Evolutionary conservation across 2,113 vertebrate genomes (phyloP).

Genomic region (Emydocephalus ijimae): DNA sequence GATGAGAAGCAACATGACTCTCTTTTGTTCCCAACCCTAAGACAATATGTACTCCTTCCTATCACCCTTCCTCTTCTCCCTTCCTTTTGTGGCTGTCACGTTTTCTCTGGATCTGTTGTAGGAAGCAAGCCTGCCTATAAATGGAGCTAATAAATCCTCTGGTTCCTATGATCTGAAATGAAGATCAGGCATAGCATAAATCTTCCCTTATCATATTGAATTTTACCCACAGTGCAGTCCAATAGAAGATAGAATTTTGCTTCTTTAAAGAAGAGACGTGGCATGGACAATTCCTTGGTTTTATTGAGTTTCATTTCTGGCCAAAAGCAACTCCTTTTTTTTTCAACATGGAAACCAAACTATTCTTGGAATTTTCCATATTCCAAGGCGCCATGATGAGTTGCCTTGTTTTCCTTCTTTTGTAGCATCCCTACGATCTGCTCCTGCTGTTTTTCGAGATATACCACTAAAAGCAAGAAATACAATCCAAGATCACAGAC

Average conservation of each 20-base stretch:
- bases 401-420: slow-evolving; percentile 30
- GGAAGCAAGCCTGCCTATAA: not conserved
- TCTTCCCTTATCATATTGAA: not conserved
- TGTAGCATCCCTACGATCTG: not conserved
- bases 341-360: not conserved
- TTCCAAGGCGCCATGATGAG: not conserved
- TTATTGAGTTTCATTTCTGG: not conserved
- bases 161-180: not conserved
- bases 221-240: not conserved
- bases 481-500: not conserved
- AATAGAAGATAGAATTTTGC: slow-evolving; percentile 2
- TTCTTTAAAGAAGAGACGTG: not conserved
- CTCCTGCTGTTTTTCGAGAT: not conserved
- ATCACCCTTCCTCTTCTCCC: not conserved
- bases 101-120: not conserved
- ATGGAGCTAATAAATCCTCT: not conserved
- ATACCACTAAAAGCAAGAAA: not conserved
- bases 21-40: not conserved
- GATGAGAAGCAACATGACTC: not conserved
- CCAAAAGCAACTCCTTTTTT: not conserved
- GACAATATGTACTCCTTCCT: not conserved
- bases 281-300: not conserved
- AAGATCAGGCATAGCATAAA: not conserved
- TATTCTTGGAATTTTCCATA: slow-evolving; percentile 23
- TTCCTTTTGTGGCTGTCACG: not conserved